Conservation (phyloP, 2,888 invertebrate species). For the Folsomia manolachei region DNA sequence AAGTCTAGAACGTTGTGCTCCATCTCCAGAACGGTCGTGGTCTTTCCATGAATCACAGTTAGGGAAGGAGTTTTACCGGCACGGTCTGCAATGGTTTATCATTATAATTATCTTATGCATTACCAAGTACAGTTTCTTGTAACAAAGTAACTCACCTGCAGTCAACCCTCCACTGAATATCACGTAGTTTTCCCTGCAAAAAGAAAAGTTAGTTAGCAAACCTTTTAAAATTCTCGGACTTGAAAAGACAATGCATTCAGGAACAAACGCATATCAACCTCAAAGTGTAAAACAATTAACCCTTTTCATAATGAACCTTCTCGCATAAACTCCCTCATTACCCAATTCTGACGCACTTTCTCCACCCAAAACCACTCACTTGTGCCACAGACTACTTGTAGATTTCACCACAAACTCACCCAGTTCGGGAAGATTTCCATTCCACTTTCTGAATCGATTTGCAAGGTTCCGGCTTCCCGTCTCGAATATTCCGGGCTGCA, state of each 20-base stretch:
- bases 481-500: slow-evolving; percentile 83
- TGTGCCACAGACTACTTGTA: background rate
- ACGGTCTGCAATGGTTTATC: too few species aligned
- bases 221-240: too few species aligned
- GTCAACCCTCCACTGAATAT: slow-evolving; percentile 97
- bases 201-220: too few species aligned
- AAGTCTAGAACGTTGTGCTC: slow-evolving; percentile 97
- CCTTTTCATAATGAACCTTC: too few species aligned
- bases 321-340: too few species aligned
- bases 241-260: too few species aligned
- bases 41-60: slow-evolving; percentile 85
- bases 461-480: slow-evolving; percentile 88
- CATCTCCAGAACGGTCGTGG: slow-evolving; percentile 97
- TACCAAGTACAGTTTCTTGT: too few species aligned
- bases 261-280: too few species aligned
- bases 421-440: slow-evolving; percentile 84
- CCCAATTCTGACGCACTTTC: background rate
- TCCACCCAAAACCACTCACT: background rate
- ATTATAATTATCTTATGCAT: too few species aligned
- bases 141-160: too few species aligned
- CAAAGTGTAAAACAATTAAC: too few species aligned
- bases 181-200: slow-evolving; percentile 84
- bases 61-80: slow-evolving; percentile 80
- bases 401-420: slow-evolving; percentile 59
- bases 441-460: slow-evolving; percentile 93